Base-by-base conservation (phyloP, 2,113 vertebrate species). In the Potamarius usumacintae region DNA sequence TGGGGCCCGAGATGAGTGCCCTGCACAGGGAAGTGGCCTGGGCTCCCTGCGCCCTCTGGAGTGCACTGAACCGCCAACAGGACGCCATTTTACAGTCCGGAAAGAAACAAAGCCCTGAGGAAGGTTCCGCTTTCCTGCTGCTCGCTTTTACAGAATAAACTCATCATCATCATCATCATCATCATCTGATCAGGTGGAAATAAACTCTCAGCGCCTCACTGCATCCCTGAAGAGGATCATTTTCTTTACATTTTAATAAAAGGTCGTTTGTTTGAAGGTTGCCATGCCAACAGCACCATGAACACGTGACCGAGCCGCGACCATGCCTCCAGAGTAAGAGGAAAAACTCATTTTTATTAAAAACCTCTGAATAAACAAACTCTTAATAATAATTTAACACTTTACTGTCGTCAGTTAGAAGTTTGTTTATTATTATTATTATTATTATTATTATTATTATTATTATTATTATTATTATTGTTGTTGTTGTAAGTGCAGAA, bases 11-110 rank as follows among this genome's bases (percentile, higher is more conserved):
- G 25, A 30, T 30, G 1, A n/a, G 50, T 80, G 52, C 53, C 12
- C 77, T 30, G 9, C 2, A 0, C 50, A 25, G 22, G 20, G 76
- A 0, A 0, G 4, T 12, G 50, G 0, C 2, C 15, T 20, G 17
- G 2, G 30, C 7, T 7, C 9, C 71, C 1, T 17, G 67, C 27
- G 15, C 67, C 34, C 34, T 48, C 34, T 4, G 34, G 30, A 57
- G 77, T 30, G n/a, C 50, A 30, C 77, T 53, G 1, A 1, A n/a
- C 1, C 3, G 2, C 62, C 22, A 10, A 14, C 65, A 30, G 4
- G n/a, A 27, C 65, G 65, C 65, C 65, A 69, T 69, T 69, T 69
- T 69, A 4, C 12, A 69, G 9, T 2, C 20, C 20, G 58, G 58
- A 60, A n/a, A 12, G 4, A 67, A 67, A 62, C 1, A 7, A 15